Evolutionary conservation across 2,888 invertebrate genomes (phyloP).

Genomic region (Chydorus sphaericus): DNA sequence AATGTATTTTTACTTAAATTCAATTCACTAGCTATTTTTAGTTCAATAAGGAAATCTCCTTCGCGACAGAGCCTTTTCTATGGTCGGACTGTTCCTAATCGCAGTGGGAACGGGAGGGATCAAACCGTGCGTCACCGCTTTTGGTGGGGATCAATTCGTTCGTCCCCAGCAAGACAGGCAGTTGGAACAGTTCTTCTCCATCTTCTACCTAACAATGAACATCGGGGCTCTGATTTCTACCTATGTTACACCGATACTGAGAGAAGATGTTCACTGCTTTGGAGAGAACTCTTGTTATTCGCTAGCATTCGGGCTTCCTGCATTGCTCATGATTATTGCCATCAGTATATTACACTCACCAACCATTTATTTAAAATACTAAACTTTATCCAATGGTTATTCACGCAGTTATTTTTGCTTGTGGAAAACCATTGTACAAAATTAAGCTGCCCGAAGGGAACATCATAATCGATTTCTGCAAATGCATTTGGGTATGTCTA

Average conservation of each 20-base stretch:
- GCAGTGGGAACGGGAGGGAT: slow-evolving; percentile 88
- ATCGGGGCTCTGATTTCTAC: slow-evolving; percentile 78
- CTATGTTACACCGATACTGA: slow-evolving; percentile 68
- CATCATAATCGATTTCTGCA: slow-evolving; percentile 56
- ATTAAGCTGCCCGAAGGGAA: slow-evolving; percentile 69
- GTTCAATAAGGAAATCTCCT: slow-evolving; percentile 23
- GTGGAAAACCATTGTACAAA: slow-evolving; percentile 58
- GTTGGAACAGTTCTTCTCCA: slow-evolving; percentile 75
- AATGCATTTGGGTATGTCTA: slow-evolving; percentile 47
- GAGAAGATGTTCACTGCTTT: slow-evolving; percentile 64
- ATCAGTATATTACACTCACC: slow-evolving; percentile 42
- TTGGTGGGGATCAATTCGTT: slow-evolving; percentile 87
- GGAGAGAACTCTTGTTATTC: slow-evolving; percentile 62
- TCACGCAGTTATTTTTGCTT: slow-evolving; percentile 17
- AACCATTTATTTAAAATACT: background rate
- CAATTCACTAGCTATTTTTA: background rate
- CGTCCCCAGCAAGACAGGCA: slow-evolving; percentile 62
- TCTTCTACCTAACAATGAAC: slow-evolving; percentile 90
- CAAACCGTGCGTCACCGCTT: slow-evolving; percentile 88
- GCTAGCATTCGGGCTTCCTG: slow-evolving; percentile 78
- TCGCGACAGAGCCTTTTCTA: slow-evolving; percentile 28
- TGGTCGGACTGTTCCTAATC: slow-evolving; percentile 42
- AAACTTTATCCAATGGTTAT: slow-evolving; percentile 20
- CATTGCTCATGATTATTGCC: slow-evolving; percentile 66
- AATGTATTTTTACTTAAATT: slow-evolving; percentile 14